Conservation (phyloP, 2,113 vertebrate genomes). For the Bubalus kerabau region DNA sequence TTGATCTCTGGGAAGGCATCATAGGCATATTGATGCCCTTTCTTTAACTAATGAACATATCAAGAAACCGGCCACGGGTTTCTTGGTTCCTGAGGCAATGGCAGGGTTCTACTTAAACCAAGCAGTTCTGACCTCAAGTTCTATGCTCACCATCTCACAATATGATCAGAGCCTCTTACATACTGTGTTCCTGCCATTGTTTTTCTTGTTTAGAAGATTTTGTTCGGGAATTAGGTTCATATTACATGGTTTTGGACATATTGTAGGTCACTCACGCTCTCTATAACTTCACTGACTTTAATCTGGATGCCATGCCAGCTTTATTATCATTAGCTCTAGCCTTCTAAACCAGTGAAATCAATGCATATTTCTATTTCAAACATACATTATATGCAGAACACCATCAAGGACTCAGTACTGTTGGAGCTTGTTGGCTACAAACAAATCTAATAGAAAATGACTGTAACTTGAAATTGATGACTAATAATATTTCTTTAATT, state of each 20-base stretch:
- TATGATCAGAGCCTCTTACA: background rate
- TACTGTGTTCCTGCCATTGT: background rate
- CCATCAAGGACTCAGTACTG: background rate
- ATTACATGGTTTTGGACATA: background rate
- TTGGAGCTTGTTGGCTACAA: background rate
- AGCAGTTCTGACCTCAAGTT: background rate
- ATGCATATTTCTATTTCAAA: background rate
- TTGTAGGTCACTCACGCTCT: background rate
- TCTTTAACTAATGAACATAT: background rate
- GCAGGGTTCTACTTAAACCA: background rate
- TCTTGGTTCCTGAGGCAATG: background rate
- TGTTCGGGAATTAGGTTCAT: background rate
- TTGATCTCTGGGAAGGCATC: background rate
- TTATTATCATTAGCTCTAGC: background rate
- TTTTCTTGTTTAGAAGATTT: background rate
- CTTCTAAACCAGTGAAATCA: background rate
- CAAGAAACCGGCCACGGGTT: rapidly evolving
- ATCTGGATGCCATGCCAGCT: background rate
- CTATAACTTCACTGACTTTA: background rate
- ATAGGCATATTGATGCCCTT: background rate
- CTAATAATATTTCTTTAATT: conserved; percentile 8
- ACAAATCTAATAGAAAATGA: conserved; percentile 47
- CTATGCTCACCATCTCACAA: background rate
- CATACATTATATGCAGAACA: background rate
- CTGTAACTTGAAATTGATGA: conserved; percentile 35